Evolutionary conservation across 2,888 invertebrate genomes (phyloP).

Genomic region (Thumatha senex): DNA sequence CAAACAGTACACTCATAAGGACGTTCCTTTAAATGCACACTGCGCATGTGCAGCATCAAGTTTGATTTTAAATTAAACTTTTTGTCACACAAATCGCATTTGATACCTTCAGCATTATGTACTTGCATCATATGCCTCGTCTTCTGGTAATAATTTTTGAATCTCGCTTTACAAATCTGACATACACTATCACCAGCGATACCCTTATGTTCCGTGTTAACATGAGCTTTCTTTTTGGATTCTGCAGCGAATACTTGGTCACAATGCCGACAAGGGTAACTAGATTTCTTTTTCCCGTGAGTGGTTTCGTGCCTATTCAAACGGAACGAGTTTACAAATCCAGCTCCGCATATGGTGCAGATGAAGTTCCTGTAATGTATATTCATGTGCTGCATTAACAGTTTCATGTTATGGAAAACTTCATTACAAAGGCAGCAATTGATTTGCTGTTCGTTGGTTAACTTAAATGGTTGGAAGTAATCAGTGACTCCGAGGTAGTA

Average conservation of each 20-base stretch:
- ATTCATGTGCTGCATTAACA: slow-evolving; percentile 76
- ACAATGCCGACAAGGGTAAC: slow-evolving; percentile 66
- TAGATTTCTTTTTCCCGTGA: slow-evolving; percentile 69
- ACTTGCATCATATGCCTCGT: slow-evolving; percentile 74
- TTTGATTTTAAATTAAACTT: slow-evolving; percentile 74
- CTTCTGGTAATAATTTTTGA: slow-evolving; percentile 76
- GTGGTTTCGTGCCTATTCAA: slow-evolving; percentile 69
- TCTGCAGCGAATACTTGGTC: slow-evolving; percentile 67
- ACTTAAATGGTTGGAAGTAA: slow-evolving; percentile 68
- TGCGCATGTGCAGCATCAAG: slow-evolving; percentile 68
- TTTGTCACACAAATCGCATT: slow-evolving; percentile 71
- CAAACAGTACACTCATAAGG: slow-evolving; percentile 74
- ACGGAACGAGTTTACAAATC: slow-evolving; percentile 69
- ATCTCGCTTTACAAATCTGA: slow-evolving; percentile 72
- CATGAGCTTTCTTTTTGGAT: slow-evolving; percentile 71
- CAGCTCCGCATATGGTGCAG: slow-evolving; percentile 72
- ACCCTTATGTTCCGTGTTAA: slow-evolving; percentile 71
- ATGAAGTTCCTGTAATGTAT: slow-evolving; percentile 73
- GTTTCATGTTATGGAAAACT: slow-evolving; percentile 70
- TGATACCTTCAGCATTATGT: slow-evolving; percentile 70
- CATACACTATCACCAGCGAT: slow-evolving; percentile 75
- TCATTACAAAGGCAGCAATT: slow-evolving; percentile 69
- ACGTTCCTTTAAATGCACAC: slow-evolving; percentile 71
- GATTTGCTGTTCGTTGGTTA: slow-evolving; percentile 63
- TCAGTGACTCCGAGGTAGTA: slow-evolving; percentile 67